Percentiles rank a stretch among this genome's conserved stretches.
Evolutionary conservation across 2,888 invertebrate species (phyloP).

Genomic region (Neuroscelio doddi): DNA sequence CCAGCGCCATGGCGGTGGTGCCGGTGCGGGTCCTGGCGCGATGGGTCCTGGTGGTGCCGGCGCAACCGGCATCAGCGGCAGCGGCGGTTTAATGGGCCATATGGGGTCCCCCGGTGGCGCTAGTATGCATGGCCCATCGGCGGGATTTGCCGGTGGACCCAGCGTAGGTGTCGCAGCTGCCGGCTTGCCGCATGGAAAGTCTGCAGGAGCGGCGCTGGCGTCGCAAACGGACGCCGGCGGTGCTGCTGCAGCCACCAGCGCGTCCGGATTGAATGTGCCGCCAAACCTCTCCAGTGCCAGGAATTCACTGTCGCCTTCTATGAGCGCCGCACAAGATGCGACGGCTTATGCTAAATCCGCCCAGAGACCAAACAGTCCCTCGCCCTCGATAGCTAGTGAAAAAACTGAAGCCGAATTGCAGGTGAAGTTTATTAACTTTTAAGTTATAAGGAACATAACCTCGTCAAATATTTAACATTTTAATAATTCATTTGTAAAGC

Average conservation of each 20-base stretch:
- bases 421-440: conserved; percentile 73
- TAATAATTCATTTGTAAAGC: no score
- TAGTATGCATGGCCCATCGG: conserved; percentile 42
- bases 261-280: conserved; percentile 64
- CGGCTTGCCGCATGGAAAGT: conserved; percentile 52
- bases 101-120: conserved; percentile 58
- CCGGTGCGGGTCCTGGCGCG: conserved; percentile 55
- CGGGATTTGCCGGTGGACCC: conserved; percentile 27
- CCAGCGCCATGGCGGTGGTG: conserved; percentile 71
- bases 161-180: conserved; percentile 37
- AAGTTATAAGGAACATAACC: no score
- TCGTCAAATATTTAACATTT: no score
- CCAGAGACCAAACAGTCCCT: conserved; percentile 89
- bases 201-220: conserved; percentile 21
- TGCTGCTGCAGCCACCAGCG: conserved; percentile 35
- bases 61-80: conserved; percentile 54
- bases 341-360: conserved; percentile 77
- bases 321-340: conserved; percentile 67
- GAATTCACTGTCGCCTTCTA: conserved; percentile 74
- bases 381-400: conserved; percentile 92
- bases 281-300: conserved; percentile 63
- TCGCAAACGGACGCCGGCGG: conserved; percentile 37
- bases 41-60: conserved; percentile 52
- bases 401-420: conserved; percentile 88
- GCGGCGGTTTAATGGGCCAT: no score